phyloP scores from a whole-genome alignment of 1,140 invertebrate species.

The Homalodisca vitripennis region DNA sequence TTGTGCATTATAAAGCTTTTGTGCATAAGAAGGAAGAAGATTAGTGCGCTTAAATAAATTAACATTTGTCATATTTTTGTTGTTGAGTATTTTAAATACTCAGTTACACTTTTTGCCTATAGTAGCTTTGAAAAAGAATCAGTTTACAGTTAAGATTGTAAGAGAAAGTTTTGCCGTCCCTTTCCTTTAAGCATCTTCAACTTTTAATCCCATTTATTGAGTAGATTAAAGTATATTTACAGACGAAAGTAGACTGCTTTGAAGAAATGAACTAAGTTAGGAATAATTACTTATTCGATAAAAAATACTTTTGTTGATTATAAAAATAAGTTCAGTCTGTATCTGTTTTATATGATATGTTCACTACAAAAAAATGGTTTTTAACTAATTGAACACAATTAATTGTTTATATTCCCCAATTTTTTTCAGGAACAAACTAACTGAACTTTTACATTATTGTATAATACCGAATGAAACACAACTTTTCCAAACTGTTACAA shows the following conservation, averaged over 20 bases:
- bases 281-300: neutral
- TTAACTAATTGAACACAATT: neutral
- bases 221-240: neutral
- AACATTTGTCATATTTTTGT: too few relatives aligned
- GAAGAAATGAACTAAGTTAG: neutral
- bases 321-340: neutral
- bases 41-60: too few relatives aligned
- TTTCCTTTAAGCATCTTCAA: neutral
- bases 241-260: neutral
- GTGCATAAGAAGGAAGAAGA: too few relatives aligned
- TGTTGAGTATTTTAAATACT: too few relatives aligned
- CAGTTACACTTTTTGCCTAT: too few relatives aligned
- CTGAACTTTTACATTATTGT: neutral
- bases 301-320: neutral
- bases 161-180: neutral
- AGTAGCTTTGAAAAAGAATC: too few relatives aligned
- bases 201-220: neutral
- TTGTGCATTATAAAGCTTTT: too few relatives aligned
- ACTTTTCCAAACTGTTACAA: neutral
- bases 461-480: neutral
- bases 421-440: neutral
- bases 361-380: neutral
- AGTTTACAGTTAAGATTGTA: neutral
- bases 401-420: neutral
- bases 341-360: slow-evolving; percentile 2